Base-by-base conservation (phyloP, 2,797 vertebrate species). In the Lepus oiostolus region DNA sequence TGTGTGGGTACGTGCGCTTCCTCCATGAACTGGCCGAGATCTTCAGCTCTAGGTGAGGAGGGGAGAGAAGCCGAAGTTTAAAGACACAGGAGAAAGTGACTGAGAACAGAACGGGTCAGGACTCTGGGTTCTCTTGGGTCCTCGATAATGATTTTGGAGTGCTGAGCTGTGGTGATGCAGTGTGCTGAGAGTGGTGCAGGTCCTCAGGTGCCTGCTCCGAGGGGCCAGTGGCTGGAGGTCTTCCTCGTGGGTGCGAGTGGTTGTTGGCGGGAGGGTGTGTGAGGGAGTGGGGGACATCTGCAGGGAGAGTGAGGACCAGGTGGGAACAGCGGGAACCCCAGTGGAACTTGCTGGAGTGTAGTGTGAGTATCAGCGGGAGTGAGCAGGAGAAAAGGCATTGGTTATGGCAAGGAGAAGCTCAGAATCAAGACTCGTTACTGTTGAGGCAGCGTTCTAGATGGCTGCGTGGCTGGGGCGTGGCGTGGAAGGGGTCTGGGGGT, bases 141-240 rank as follows among this genome's bases (percentile, higher is more conserved):
- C 50, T 10, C 22, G 54, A 32, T 91, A 12, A 35, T 54, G 47
- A 35, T 68, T 60, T 80, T 72, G 21, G 86, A 32, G 47, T 38
- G 35, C 47, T 26, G 21, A 30, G 35, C 4, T 30, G 0, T 26
- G 32, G 28, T 2, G 21, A 12, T 75, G 35, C 13, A 26, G 0
- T 76, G 42, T 42, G 42, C 11, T 21, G 72, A 58, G 72, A 50
- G 19, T 38, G 75, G 13, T 14, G 5, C 58, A 70, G 10, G 76
- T 38, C 75, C 21, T 92, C 16, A 47, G 60, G 19, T 71, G 38
- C 17, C 76, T 60, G 54, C 22, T 2, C 21, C 35, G 52, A 52
- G 54, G 80, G 86, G 76, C 14, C 16, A 21, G 35, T 30, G 77
- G 7, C 16, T 74, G 16, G 4, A 4, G 24, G 32, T 62, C 63